These are phyloP conservation scores for Anodontia alba DNA, from an alignment of 2,888 invertebrate species.

Conservation along the genomic window DNA sequence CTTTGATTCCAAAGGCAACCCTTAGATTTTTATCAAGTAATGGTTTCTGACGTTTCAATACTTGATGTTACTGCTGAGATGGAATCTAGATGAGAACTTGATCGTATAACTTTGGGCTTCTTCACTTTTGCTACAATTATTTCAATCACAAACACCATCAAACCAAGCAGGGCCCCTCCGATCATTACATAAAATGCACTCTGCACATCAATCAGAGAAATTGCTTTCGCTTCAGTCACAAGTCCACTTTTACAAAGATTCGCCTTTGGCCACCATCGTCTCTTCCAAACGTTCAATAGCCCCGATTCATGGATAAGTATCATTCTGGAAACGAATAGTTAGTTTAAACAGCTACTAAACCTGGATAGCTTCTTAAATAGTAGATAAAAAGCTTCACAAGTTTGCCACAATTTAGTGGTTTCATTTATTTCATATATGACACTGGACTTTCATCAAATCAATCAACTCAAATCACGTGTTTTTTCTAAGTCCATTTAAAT, in stretches of 20 bases:
- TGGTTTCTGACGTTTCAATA: too few relatives aligned
- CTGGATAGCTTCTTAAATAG: background rate
- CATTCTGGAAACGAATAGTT: too few relatives aligned
- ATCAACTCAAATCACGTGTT: too few relatives aligned
- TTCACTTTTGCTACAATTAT: too few relatives aligned
- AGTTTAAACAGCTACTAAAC: background rate
- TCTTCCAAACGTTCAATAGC: constrained; percentile 63
- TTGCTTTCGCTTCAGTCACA: constrained; percentile 52
- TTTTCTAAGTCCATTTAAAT: too few relatives aligned
- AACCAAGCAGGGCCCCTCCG: constrained; percentile 35
- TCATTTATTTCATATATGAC: too few relatives aligned
- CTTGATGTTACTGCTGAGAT: too few relatives aligned
- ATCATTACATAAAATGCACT: constrained; percentile 64
- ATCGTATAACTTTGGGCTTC: background rate
- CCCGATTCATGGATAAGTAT: constrained; percentile 62
- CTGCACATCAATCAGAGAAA: constrained; percentile 62
- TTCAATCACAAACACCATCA: background rate
- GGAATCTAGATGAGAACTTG: too few relatives aligned
- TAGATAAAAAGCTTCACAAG: background rate
- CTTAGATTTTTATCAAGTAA: too few relatives aligned
- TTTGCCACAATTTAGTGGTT: too few relatives aligned
- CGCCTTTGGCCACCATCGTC: constrained; percentile 62
- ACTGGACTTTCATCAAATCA: too few relatives aligned
- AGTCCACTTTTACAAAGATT: constrained; percentile 58
- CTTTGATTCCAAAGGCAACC: too few relatives aligned